Base-by-base conservation (phyloP, 1,140 invertebrate genomes). In the Stegodyphus mimosarum region DNA sequence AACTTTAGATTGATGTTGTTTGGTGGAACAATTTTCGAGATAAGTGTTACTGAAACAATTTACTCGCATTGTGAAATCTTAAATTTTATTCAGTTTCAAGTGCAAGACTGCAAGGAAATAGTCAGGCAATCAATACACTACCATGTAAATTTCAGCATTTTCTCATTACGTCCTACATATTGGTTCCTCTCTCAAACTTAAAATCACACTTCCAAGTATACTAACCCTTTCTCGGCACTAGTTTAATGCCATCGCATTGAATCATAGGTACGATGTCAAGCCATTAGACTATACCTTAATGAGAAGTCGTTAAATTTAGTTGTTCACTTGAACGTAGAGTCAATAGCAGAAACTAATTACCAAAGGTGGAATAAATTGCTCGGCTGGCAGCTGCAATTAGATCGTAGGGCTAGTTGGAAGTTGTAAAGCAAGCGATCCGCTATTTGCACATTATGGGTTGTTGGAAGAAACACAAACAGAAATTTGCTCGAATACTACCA, bases 311-410 rank as follows among this genome's bases (percentile, higher is more conserved):
- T 77, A 77, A 77, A 77, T 77, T 77, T 66, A 77, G 75, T 77
- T 77, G 75, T 77, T 66, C 75, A 50, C 33, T n/a, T n/a, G 33
- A 60, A 75, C 55, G 49, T 49, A 10, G 48, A 67, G 75, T 77
- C 60, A 77, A 77, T 77, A 77, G 75, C 60, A 67, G 75, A 66
- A 77, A 77, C 75, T 77, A 77, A 77, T 77, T 77, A 77, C 75
- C 49, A 77, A 66, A 77, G 75, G 60, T 64, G 60, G 50, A 67
- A 77, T 77, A 77, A 77, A 77, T 77, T 64, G 50, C 60, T 50
- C 15, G 18, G 60, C 64, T 77, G 63, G 49, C 49, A 67, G 63
- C 6, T 66, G 48, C 75, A 77, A 77, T 77, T 77, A 77, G 75
- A 33, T 51, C 50, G 48, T 52, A 3, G 48, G 60, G 48, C 63